Percentiles rank a stretch among this genome's conserved stretches.
Conservation (phyloP, 2,888 invertebrate species). For the Hirtodrosophila confusa region DNA sequence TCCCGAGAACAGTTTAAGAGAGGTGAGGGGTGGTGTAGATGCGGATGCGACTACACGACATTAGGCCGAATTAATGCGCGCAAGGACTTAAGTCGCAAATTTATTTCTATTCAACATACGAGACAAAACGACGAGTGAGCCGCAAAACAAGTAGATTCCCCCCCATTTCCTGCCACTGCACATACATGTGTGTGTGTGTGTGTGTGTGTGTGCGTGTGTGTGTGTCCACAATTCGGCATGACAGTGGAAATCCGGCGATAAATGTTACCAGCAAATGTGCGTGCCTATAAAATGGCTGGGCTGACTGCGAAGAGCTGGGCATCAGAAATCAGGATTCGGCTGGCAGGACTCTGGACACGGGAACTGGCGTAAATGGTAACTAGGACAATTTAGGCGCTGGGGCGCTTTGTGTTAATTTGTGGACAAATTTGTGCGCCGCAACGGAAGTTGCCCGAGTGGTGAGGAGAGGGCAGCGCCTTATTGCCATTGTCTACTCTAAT, state of each 20-base stretch:
- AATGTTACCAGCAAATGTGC: constrained; percentile 77
- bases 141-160: constrained; percentile 57
- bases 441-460: constrained; percentile 52
- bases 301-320: background rate
- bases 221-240: constrained; percentile 69
- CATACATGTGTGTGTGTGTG: constrained; percentile 8
- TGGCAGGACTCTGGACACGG: constrained; percentile 5
- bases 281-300: constrained; percentile 51
- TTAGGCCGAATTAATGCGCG: constrained; percentile 79
- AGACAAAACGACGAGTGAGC: constrained; percentile 70
- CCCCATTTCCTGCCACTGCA: constrained; percentile 1
- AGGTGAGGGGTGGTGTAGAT: constrained; percentile 5
- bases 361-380: constrained; percentile 42
- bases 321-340: constrained; percentile 8
- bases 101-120: constrained; percentile 79
- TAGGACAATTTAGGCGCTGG: constrained; percentile 70
- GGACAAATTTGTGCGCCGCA: constrained; percentile 76
- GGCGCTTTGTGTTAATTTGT: constrained; percentile 76
- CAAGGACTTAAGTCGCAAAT: constrained; percentile 78
- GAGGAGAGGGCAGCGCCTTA: constrained; percentile 40
- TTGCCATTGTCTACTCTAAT: constrained; percentile 67
- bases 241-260: constrained; percentile 81
- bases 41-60: constrained; percentile 77
- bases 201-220: constrained; percentile 13
- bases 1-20: constrained; percentile 64